Evolutionary conservation across 2,113 vertebrate genomes (phyloP).

Genomic region (Brachionichthys hirsutus): DNA sequence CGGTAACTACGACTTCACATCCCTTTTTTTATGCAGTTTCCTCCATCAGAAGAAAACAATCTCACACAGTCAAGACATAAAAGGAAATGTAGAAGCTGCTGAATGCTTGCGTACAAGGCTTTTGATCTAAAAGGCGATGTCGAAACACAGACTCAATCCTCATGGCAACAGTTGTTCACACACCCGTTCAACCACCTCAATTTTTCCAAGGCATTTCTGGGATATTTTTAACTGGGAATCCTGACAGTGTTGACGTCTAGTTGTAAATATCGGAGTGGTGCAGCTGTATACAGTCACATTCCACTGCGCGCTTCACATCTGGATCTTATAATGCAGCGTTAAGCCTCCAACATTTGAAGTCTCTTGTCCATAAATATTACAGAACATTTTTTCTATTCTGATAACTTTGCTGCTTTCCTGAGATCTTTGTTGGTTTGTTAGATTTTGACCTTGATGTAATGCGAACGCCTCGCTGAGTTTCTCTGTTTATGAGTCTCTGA

Average conservation of each 20-base stretch:
- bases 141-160: slow-evolving; percentile 24
- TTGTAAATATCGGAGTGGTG: slow-evolving; percentile 68
- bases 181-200: slow-evolving; percentile 10
- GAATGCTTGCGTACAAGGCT: neutral
- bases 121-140: slow-evolving; percentile 26
- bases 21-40: too few species aligned
- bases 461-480: neutral
- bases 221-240: slow-evolving; percentile 63
- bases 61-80: too few species aligned
- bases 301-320: slow-evolving; percentile 71
- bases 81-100: neutral
- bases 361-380: slow-evolving; percentile 57
- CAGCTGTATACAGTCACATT: slow-evolving; percentile 61
- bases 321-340: slow-evolving; percentile 65
- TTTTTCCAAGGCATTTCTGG: slow-evolving; percentile 62
- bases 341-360: slow-evolving; percentile 54
- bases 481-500: slow-evolving; percentile 5
- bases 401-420: slow-evolving; percentile 6
- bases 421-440: slow-evolving; percentile 26
- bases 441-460: slow-evolving; percentile 23
- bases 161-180: slow-evolving; percentile 5
- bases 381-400: neutral
- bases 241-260: slow-evolving; percentile 47
- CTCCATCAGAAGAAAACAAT: too few species aligned
- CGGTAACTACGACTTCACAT: too few species aligned